Percentiles rank a stretch among this genome's conserved stretches.
Conservation (phyloP, 2,888 invertebrate genomes). For the Globia sparganii region DNA sequence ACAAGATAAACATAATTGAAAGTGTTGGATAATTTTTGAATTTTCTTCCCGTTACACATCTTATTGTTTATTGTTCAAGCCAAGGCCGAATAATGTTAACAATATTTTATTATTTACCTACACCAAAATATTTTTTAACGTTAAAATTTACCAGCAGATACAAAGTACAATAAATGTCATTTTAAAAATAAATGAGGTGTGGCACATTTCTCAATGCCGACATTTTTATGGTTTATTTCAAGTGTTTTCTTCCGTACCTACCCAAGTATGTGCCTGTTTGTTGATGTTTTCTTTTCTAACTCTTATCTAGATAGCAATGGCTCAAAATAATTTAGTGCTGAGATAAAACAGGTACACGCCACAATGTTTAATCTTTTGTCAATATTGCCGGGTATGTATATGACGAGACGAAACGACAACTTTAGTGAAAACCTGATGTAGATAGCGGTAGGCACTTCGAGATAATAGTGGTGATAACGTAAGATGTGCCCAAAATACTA, state of each 20-base stretch:
- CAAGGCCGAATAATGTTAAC: background rate
- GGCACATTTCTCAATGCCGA: constrained; percentile 8
- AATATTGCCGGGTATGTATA: constrained; percentile 81
- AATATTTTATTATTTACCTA: background rate
- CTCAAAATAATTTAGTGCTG: constrained; percentile 73
- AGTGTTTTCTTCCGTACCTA: constrained; percentile 7
- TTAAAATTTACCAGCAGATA: background rate
- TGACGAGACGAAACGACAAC: constrained; percentile 75
- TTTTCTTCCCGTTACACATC: too few relatives aligned
- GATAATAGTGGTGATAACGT: constrained; percentile 60
- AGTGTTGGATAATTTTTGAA: too few relatives aligned
- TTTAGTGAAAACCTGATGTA: constrained; percentile 75
- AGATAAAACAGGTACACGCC: constrained; percentile 79
- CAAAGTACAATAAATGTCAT: too few relatives aligned
- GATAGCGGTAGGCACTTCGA: constrained; percentile 61
- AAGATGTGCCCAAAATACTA: constrained; percentile 53
- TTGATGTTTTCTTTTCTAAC: constrained; percentile 42
- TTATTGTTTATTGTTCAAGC: background rate
- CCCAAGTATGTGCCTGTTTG: constrained; percentile 2
- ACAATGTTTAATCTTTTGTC: constrained; percentile 83
- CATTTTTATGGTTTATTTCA: constrained; percentile 10
- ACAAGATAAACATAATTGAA: too few relatives aligned
- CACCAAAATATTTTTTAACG: background rate
- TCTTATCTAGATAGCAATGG: constrained; percentile 65
- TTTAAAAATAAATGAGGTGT: too few relatives aligned